Base-by-base conservation (phyloP, 2,797 vertebrate species). In the Urosaurus nigricauda region DNA sequence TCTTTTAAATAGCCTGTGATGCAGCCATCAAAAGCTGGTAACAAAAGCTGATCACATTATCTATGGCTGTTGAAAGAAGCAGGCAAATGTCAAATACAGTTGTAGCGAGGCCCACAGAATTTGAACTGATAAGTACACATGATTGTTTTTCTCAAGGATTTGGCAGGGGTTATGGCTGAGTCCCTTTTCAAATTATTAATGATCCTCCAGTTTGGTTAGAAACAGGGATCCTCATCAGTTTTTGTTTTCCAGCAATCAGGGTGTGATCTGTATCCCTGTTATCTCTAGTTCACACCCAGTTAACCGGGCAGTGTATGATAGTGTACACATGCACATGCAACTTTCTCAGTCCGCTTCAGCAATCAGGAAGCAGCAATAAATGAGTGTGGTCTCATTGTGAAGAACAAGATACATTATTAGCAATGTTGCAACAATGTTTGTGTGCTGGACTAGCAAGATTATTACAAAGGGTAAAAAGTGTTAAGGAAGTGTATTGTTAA, bases 271-370 rank as follows among this genome's bases (percentile, higher is more conserved):
- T 58, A 58, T 87, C 56, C 17, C 43, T 26, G 12, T 35, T 35
- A 85, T 85, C 75, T 86, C n/a, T 65, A 35, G 43, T 68, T 88
- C 87, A 88, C 29, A 82, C 68, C 68, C 53, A 74, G 56, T 74
- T 58, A 60, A 74, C 35, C 40, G 21, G 80, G 21, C n/a, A 88
- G 14, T 88, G 24, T 83, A 53, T 65, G 24, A 16, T 74, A 63
- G 8, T 81, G 26, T 60, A 40, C 21, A 37, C 73, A 58, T 29
- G 16, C 11, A n/a, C 60, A 74, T 85, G 29, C 17, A n/a, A n/a
- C 40, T n/a, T 79, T 29, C 6, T 16, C 35, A 75, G 37, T 75
- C 19, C 14, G 37, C 21, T 47, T 77, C 40, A 77, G 24, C 40
- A 26, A 40, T 47, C 24, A 13, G 37, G 17, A 24, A 75, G 74